Conservation (phyloP, 2,888 invertebrate species). For the Clostera curtula region DNA sequence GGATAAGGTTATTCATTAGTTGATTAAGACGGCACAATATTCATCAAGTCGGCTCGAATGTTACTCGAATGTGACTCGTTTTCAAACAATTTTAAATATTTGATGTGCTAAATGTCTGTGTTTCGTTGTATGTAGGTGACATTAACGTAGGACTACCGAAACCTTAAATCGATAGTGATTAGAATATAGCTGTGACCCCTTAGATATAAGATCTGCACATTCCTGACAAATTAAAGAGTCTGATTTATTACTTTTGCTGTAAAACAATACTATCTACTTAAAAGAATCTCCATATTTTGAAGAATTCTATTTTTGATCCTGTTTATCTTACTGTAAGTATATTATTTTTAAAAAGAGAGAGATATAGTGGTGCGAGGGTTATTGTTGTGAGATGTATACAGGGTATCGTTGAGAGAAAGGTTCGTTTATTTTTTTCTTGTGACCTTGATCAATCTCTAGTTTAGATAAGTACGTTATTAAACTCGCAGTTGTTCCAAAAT, state of each 20-base stretch:
- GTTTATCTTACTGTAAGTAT: constrained; percentile 62
- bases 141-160: constrained; percentile 41
- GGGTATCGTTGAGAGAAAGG: constrained; percentile 55
- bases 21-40: constrained; percentile 60
- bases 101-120: constrained; percentile 43
- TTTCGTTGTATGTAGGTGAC: constrained; percentile 42
- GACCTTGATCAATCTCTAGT: constrained; percentile 37
- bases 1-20: constrained; percentile 34
- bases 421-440: constrained; percentile 26
- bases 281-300: constrained; percentile 68
- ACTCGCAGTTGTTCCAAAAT: constrained; percentile 37
- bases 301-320: constrained; percentile 70
- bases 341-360: constrained; percentile 50
- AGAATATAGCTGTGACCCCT: constrained; percentile 44
- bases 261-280: constrained; percentile 55
- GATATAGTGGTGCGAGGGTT: constrained; percentile 33
- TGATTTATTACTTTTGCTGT: constrained; percentile 67
- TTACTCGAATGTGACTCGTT: constrained; percentile 66
- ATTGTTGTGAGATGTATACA: constrained; percentile 62
- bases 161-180: constrained; percentile 44
- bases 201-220: constrained; percentile 69
- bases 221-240: constrained; percentile 65
- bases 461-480: constrained; percentile 16
- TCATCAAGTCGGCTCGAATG: constrained; percentile 72
- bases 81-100: constrained; percentile 48